A percentile compares a stretch with the other conserved stretches of the same genome.
These are phyloP conservation scores for Strix uralensis DNA, from an alignment of 2,113 vertebrate genomes.

Conservation along the genomic window DNA sequence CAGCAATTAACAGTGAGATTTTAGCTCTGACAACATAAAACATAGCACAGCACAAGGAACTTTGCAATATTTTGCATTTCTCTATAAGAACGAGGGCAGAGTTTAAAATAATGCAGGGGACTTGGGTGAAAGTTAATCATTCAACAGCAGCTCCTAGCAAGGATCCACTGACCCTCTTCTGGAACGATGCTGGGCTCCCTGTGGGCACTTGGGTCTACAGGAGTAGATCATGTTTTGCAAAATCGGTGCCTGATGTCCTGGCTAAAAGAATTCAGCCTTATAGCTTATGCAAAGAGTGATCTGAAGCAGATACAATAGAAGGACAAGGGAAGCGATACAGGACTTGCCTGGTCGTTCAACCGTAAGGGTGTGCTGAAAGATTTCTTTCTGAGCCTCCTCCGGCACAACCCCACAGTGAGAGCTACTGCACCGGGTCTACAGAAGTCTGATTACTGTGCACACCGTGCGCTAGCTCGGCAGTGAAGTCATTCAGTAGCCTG, in stretches of 20 bases:
- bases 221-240: background rate
- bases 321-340: background rate
- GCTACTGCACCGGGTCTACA: background rate
- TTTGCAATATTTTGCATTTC: background rate
- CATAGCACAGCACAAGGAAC: background rate
- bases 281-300: background rate
- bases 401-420: background rate
- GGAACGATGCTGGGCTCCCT: background rate
- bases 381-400: constrained; percentile 31
- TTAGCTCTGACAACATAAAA: background rate
- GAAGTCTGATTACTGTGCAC: constrained; percentile 33
- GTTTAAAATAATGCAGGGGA: background rate
- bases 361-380: constrained; percentile 44
- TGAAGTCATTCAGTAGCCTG: constrained; percentile 62
- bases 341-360: constrained; percentile 21
- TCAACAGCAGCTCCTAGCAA: background rate
- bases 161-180: background rate
- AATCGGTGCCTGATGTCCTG: background rate
- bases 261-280: background rate
- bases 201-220: background rate
- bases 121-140: background rate
- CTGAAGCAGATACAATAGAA: background rate
- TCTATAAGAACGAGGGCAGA: background rate
- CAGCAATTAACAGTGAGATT: background rate
- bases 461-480: background rate